Percentiles rank a stretch among this genome's conserved stretches.
These are phyloP conservation scores for Ectemnius lituratus DNA, from an alignment of 2,888 invertebrate genomes.

Conservation along the genomic window DNA sequence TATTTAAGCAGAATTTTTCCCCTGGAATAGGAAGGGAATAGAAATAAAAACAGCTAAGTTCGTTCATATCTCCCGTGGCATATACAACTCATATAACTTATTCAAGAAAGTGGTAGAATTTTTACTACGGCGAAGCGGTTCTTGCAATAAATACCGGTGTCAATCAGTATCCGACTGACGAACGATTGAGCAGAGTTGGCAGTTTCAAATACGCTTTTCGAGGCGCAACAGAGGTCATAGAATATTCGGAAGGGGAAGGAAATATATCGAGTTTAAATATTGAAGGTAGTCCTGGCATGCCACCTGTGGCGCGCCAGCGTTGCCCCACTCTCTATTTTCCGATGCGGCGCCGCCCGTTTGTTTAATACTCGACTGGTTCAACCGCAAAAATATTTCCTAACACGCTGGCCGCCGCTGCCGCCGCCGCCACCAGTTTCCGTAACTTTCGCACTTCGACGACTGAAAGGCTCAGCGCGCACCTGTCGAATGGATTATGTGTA, in stretches of 20 bases:
- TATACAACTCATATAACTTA: too few species aligned
- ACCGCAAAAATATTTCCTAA: not conserved
- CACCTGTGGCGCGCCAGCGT: slow-evolving; percentile 40
- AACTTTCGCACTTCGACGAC: too few species aligned
- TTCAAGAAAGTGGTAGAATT: too few species aligned
- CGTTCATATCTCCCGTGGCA: too few species aligned
- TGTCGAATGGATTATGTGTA: too few species aligned
- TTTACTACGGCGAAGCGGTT: not conserved
- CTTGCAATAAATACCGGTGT: not conserved
- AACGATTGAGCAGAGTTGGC: not conserved
- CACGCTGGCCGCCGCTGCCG: too few species aligned
- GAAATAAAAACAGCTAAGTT: too few species aligned
- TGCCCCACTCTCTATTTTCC: not conserved
- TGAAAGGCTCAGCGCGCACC: too few species aligned
- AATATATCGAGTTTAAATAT: slow-evolving; percentile 45
- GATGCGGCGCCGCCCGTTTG: not conserved
- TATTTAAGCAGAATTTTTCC: too few species aligned
- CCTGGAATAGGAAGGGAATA: too few species aligned
- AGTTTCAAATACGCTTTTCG: slow-evolving; percentile 6
- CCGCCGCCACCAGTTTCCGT: too few species aligned
- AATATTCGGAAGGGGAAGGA: slow-evolving; percentile 33
- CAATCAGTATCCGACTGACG: not conserved
- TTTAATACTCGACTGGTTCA: not conserved
- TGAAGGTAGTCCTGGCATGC: slow-evolving; percentile 35
- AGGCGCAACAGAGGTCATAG: slow-evolving; percentile 15